These are phyloP conservation scores for Zosterops japonicus DNA, from an alignment of 2,113 vertebrate genomes.

Conservation along the genomic window DNA sequence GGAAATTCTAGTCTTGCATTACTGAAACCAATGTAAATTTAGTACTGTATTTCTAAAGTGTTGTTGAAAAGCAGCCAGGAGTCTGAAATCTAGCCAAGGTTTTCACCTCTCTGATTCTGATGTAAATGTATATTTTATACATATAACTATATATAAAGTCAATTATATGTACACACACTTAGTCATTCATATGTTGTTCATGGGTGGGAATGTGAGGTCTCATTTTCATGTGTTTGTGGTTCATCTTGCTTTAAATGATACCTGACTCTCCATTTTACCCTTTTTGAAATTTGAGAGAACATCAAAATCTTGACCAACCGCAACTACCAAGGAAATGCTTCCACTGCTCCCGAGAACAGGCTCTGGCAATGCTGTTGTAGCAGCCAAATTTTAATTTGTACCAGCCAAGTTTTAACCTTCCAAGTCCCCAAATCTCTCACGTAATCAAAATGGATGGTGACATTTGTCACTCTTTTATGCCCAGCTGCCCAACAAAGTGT, in stretches of 20 bases:
- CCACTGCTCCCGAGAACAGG: background rate
- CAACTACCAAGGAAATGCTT: background rate
- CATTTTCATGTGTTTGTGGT: background rate
- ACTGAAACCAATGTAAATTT: slow-evolving; percentile 63
- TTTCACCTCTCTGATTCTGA: slow-evolving; percentile 51
- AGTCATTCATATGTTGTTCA: background rate
- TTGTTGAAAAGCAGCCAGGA: slow-evolving; percentile 18
- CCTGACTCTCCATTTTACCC: background rate
- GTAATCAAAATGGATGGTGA: background rate
- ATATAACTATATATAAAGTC: background rate
- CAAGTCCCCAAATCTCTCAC: background rate
- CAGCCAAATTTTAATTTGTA: background rate
- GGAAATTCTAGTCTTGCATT: slow-evolving; percentile 35
- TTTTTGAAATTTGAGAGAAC: background rate
- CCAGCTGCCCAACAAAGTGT: background rate
- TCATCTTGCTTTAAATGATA: background rate
- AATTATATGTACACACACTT: background rate
- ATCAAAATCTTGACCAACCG: background rate
- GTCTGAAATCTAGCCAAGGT: slow-evolving; percentile 36
- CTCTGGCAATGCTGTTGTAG: background rate
- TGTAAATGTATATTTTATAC: background rate
- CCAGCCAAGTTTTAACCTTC: background rate
- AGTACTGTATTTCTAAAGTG: slow-evolving; percentile 39
- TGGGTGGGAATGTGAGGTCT: background rate
- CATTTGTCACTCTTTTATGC: background rate